A percentile compares a stretch with the other conserved stretches of the same genome.
These are phyloP conservation scores for Temnothorax nylanderi DNA, from an alignment of 1,140 invertebrate genomes.

Conservation along the genomic window DNA sequence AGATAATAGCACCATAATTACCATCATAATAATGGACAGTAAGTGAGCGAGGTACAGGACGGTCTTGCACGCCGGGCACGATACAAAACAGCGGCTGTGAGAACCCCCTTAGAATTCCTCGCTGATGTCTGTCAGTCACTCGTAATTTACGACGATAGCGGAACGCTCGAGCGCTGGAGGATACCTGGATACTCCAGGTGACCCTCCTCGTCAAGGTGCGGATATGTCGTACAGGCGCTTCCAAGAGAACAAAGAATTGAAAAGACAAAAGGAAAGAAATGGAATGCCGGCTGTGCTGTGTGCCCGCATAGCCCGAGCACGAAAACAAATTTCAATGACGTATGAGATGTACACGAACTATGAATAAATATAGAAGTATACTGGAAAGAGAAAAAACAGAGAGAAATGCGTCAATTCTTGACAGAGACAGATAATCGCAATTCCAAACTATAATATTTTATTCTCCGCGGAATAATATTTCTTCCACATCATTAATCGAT, in stretches of 20 bases:
- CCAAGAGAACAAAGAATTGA: constrained; percentile 52
- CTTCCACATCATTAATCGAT: constrained; percentile 7
- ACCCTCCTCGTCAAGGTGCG: constrained; percentile 68
- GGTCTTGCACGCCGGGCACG: constrained; percentile 63
- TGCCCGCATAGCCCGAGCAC: constrained; percentile 14
- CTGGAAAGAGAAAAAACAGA: background rate
- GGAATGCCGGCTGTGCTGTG: constrained; percentile 25
- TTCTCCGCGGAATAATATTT: background rate
- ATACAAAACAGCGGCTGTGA: constrained; percentile 68
- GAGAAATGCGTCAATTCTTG: constrained; percentile 7
- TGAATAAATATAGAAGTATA: constrained; percentile 5
- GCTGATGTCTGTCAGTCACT: constrained; percentile 75
- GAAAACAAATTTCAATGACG: constrained; percentile 39
- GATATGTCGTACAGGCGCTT: constrained; percentile 64
- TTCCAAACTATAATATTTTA: constrained; percentile 27
- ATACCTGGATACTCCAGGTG: constrained; percentile 66
- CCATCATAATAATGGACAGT: constrained; percentile 72
- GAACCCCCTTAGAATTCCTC: constrained; percentile 73
- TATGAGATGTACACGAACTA: background rate
- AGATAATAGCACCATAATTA: constrained; percentile 69
- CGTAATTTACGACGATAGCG: constrained; percentile 75
- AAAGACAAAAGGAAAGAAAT: constrained; percentile 38
- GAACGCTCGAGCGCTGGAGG: constrained; percentile 58
- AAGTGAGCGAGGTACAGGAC: constrained; percentile 68
- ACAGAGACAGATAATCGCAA: constrained; percentile 17